phyloP scores from a whole-genome alignment of 1,140 invertebrate species.

The Ridgeia piscesae region DNA sequence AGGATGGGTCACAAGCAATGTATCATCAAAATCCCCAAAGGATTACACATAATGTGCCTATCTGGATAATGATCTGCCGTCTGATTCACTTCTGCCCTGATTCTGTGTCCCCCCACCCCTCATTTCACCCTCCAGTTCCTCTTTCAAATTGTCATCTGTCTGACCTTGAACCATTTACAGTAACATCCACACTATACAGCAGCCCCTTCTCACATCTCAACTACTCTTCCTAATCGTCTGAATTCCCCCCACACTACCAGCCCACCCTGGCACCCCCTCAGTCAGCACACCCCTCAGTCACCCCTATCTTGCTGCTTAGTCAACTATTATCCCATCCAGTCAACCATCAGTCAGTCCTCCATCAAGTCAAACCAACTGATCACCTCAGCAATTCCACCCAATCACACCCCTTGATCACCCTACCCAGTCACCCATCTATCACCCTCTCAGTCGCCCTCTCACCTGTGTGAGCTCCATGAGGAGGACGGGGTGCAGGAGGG shows the following conservation, averaged over 20 bases:
- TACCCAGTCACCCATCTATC: neutral
- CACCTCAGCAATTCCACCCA: too few relatives aligned
- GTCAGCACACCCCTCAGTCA: too few relatives aligned
- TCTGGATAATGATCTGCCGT: neutral
- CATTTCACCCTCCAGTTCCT: neutral
- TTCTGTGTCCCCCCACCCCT: neutral
- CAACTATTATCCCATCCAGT: too few relatives aligned
- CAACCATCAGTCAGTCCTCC: too few relatives aligned
- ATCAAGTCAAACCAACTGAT: too few relatives aligned
- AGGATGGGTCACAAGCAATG: neutral
- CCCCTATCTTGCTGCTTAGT: too few relatives aligned
- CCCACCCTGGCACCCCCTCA: too few relatives aligned
- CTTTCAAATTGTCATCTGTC: neutral
- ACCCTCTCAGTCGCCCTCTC: neutral
- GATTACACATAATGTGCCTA: neutral
- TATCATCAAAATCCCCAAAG: neutral
- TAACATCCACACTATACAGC: too few relatives aligned
- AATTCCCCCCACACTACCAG: neutral
- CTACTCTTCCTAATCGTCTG: too few relatives aligned
- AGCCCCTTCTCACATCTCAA: too few relatives aligned
- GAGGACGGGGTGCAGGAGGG: conserved; percentile 51
- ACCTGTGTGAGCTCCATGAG: conserved; percentile 54
- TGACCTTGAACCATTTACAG: neutral
- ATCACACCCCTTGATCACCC: too few relatives aligned
- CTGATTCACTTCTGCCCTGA: neutral